phyloP scores from a whole-genome alignment of 2,888 invertebrate species.

The Aphidius colemani region DNA sequence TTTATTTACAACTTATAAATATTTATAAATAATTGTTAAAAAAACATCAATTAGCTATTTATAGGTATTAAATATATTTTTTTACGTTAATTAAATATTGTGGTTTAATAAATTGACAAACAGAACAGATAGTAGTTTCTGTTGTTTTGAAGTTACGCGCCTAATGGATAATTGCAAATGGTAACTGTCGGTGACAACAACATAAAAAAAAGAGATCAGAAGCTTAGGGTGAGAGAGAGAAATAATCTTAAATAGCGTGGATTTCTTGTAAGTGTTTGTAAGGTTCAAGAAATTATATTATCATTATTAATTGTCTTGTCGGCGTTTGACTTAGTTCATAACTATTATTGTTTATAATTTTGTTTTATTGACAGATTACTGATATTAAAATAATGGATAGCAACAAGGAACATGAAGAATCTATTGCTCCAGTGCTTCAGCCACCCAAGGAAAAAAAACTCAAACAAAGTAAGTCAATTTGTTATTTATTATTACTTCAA shows the following conservation, averaged over 20 bases:
- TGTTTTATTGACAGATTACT: not conserved
- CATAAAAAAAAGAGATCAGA: not conserved
- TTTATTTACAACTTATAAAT: not conserved
- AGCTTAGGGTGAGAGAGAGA: not conserved
- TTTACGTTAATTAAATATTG: not conserved
- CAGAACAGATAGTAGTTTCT: no score
- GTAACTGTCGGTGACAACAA: no score
- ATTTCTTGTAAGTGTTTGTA: no score
- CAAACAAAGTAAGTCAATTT: conserved; percentile 49
- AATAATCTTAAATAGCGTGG: no score
- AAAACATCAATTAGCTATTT: no score
- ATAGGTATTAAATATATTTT: not conserved
- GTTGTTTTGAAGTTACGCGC: no score
- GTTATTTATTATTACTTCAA: conserved; percentile 1
- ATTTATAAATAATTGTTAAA: not conserved
- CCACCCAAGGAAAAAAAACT: conserved; percentile 46
- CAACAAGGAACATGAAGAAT: conserved; percentile 42
- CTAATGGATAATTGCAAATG: no score
- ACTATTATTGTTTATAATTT: no score
- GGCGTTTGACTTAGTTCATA: no score
- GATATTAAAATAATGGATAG: conserved; percentile 50
- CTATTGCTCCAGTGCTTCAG: conserved; percentile 35
- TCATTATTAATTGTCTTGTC: no score
- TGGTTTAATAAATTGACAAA: conserved; percentile 6
- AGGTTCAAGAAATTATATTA: no score